Evolutionary conservation across 2,888 invertebrate species (phyloP), one percentile per base, ranked within the genome.

Genomic region (Philaethria dido): DNA sequence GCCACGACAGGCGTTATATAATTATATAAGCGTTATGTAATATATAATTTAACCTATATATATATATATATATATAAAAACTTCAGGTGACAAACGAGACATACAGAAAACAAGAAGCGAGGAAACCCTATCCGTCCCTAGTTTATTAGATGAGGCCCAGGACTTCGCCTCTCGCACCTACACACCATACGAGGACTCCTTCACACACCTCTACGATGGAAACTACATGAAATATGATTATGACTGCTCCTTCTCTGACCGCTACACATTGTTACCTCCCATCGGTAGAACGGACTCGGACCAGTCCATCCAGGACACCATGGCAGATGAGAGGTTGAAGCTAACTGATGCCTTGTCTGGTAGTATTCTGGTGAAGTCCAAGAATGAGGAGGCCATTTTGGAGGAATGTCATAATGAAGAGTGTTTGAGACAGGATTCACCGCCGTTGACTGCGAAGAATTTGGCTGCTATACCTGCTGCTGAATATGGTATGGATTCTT

Each of bases 61-160:
- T n/a, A n/a, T n/a, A n/a, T n/a, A n/a, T n/a, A n/a, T n/a, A n/a
- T n/a, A n/a, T n/a, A n/a, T n/a, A n/a, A n/a, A n/a, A n/a, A 25
- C 47, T 16, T 16, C 77, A 82, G 80, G 74, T 11, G 84, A 87
- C 60, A 84, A 84, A 71, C 79, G 79, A 18, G 88, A 89, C 44
- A 89, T 92, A 55, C 90, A 91, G 70, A 93, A 92, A 78, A 91
- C 92, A 0, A 78, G 91, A 36, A 91, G 89, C 78, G 92, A 92
- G 70, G 92, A 92, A 71, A 87, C 85, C 8, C 76, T 92, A 5
- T 84, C 88, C 73, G 84, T 83, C 71, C 80, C 85, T 11, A 79
- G 84, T 13, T 72, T 87, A 57, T 75, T 87, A 33, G 88, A 87
- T 62, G 88, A 85, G 18, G 71, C 75, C 18, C 69, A 72, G 48